Conservation (phyloP, 2,888 invertebrate genomes). For the Caenorhabditis virilis region DNA sequence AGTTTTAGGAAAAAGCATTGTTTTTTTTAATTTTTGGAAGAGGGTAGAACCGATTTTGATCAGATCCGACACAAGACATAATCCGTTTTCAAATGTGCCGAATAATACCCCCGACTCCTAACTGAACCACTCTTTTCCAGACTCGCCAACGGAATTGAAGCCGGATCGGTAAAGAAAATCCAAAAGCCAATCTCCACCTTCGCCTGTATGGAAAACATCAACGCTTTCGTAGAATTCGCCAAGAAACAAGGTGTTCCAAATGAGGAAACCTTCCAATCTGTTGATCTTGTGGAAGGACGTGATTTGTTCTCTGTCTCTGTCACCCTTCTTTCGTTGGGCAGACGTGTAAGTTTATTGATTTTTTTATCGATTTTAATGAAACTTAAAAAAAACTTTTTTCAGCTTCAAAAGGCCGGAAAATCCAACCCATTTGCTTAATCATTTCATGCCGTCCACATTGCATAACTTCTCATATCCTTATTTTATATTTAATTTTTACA, state of each 20-base stretch:
- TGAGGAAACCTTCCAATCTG: slow-evolving; percentile 90
- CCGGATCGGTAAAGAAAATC: slow-evolving; percentile 86
- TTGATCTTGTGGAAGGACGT: slow-evolving; percentile 93
- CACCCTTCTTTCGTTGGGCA: slow-evolving; percentile 64
- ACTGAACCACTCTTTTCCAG: too few species aligned
- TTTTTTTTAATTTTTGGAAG: too few species aligned
- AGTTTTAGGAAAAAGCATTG: too few species aligned
- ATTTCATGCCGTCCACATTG: not conserved
- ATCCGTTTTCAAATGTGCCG: too few species aligned
- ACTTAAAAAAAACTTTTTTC: slow-evolving; percentile 27
- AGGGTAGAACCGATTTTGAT: too few species aligned
- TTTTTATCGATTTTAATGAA: too few species aligned
- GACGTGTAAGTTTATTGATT: slow-evolving; percentile 55
- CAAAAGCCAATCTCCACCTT: slow-evolving; percentile 89
- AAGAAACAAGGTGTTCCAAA: slow-evolving; percentile 81
- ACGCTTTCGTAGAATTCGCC: slow-evolving; percentile 86
- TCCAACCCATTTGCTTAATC: slow-evolving; percentile 57
- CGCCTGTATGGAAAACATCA: slow-evolving; percentile 98
- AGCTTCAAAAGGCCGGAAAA: slow-evolving; percentile 64
- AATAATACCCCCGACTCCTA: too few species aligned
- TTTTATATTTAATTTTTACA: too few species aligned
- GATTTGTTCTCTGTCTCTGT: slow-evolving; percentile 85
- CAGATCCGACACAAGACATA: too few species aligned
- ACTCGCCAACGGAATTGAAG: slow-evolving; percentile 83
- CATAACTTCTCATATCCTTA: slow-evolving; percentile 2